These are phyloP conservation scores for Nesidiocoris tenuis DNA, from an alignment of 2,888 invertebrate species.

Conservation along the genomic window DNA sequence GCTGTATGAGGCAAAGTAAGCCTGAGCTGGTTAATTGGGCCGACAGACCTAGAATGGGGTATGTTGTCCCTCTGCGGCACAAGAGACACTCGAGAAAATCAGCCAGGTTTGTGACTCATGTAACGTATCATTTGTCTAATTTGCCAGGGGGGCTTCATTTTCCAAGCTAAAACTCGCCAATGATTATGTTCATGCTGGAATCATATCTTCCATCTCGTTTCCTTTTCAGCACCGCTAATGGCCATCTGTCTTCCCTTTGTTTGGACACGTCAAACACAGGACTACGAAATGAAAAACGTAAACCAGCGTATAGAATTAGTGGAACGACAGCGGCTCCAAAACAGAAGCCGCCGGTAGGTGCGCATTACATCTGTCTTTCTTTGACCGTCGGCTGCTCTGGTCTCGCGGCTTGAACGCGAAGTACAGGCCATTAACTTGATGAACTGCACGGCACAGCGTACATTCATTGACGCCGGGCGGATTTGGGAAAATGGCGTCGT, in stretches of 20 bases:
- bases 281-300: neutral
- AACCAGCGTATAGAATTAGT: neutral
- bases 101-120: too few relatives aligned
- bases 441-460: neutral
- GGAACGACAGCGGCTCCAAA: neutral
- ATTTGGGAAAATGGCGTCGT: neutral
- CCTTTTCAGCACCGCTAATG: too few relatives aligned
- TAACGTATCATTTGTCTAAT: too few relatives aligned
- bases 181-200: too few relatives aligned
- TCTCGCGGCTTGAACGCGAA: neutral
- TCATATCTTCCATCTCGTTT: too few relatives aligned
- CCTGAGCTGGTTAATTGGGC: too few relatives aligned
- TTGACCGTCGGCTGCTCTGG: neutral
- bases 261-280: neutral
- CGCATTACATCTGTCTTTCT: neutral
- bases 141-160: too few relatives aligned
- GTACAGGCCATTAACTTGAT: neutral
- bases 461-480: neutral
- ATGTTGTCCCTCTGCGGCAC: too few relatives aligned
- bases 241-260: neutral
- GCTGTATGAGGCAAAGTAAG: too few relatives aligned
- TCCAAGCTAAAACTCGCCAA: too few relatives aligned
- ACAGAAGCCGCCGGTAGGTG: neutral
- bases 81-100: too few relatives aligned
- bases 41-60: too few relatives aligned